Conservation (phyloP, 2,797 vertebrate species). For the Saxicola maurus region DNA sequence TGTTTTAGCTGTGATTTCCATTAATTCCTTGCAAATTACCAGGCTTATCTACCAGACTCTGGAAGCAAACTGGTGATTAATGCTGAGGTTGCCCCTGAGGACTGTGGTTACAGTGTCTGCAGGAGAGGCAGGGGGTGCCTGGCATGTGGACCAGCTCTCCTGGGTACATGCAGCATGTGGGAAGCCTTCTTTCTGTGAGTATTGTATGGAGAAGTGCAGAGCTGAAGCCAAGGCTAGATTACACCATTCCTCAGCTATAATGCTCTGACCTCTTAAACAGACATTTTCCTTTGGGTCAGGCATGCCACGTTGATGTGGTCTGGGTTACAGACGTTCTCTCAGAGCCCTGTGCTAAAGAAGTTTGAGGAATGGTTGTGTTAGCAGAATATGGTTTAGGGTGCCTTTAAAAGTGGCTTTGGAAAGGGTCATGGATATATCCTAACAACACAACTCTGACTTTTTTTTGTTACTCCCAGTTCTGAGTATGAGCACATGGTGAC, state of each 20-base stretch:
- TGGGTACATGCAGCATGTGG: not conserved
- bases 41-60: not conserved
- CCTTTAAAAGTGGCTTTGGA: not conserved
- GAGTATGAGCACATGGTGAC: not conserved
- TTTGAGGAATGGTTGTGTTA: not conserved
- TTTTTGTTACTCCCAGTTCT: not conserved
- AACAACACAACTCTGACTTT: not conserved
- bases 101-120: not conserved
- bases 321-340: not conserved
- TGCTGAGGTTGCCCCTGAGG: not conserved
- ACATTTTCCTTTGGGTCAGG: not conserved
- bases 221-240: not conserved
- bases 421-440: not conserved
- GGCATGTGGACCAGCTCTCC: not conserved
- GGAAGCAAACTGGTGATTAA: not conserved
- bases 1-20: not conserved
- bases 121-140: not conserved
- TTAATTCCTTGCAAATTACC: not conserved
- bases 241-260: not conserved
- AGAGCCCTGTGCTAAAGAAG: not conserved
- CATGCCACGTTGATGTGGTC: not conserved
- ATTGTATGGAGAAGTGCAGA: not conserved
- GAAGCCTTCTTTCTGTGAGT: not conserved
- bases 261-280: not conserved
- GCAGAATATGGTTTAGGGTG: not conserved